Evolutionary conservation across 1,140 invertebrate genomes (phyloP).

Genomic region (Atta cephalotes): DNA sequence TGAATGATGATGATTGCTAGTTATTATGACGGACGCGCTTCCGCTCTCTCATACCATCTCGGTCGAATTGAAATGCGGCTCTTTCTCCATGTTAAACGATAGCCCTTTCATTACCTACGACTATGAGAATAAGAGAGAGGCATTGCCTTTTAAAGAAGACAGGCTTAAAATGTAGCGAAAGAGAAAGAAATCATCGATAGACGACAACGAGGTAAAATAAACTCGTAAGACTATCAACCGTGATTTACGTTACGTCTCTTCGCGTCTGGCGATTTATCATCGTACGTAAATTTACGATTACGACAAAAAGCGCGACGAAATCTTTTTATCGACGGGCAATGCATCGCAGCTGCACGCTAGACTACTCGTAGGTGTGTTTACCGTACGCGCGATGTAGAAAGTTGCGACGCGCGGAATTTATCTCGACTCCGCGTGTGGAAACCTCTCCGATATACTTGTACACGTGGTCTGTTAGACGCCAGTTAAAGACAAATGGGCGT

Average conservation of each 20-base stretch:
- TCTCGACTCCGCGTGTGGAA: conserved; percentile 31
- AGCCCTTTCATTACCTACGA: not conserved
- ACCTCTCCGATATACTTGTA: conserved; percentile 60
- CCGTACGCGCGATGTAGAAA: conserved; percentile 32
- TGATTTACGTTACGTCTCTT: conserved; percentile 35
- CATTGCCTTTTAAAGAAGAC: not conserved
- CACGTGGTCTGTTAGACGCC: conserved; percentile 60
- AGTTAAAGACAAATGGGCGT: conserved; percentile 66
- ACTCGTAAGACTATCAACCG: conserved; percentile 9
- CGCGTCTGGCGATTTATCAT: conserved; percentile 37
- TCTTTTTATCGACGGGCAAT: conserved; percentile 30
- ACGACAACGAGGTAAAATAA: conserved; percentile 16
- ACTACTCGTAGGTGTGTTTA: not conserved
- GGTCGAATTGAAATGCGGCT: not conserved
- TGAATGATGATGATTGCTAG: conserved; percentile 40
- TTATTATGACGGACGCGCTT: conserved; percentile 43
- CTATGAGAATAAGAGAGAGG: not conserved
- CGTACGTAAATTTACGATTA: conserved; percentile 38
- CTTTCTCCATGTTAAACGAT: not conserved
- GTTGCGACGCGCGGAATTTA: conserved; percentile 46
- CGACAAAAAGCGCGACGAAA: conserved; percentile 36
- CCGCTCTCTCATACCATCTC: conserved; percentile 19
- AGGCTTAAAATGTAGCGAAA: not conserved
- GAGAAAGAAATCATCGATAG: not conserved
- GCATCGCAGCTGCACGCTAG: conserved; percentile 31